A percentile compares a stretch with the other conserved stretches of the same genome.
These are phyloP conservation scores for Porites evermanni DNA, from an alignment of 92 coral and sea anemone genomes.

Conservation along the genomic window DNA sequence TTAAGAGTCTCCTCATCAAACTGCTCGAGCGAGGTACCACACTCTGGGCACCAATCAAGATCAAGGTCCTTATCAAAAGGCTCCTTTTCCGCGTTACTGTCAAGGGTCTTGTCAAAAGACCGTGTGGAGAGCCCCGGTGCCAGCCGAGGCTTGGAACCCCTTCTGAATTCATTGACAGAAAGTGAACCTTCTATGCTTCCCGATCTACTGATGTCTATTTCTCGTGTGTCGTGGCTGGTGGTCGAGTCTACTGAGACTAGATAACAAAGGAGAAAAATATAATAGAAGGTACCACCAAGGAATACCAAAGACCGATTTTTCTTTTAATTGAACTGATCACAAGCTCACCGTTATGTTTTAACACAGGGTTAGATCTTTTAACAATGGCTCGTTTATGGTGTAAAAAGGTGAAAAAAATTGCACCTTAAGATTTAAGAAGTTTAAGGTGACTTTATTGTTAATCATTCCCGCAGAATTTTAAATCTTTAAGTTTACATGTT, in stretches of 20 bases:
- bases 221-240: conserved; percentile 66
- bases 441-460: too few species aligned
- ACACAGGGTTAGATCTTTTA: background rate
- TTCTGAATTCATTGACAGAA: conserved; percentile 49
- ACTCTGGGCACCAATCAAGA: conserved; percentile 91
- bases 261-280: background rate
- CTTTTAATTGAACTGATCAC: background rate
- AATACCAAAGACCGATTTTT: too few species aligned
- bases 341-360: background rate
- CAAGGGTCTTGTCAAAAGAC: conserved; percentile 77
- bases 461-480: background rate
- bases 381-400: background rate
- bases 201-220: conserved; percentile 23
- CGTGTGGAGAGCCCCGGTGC: conserved; percentile 73
- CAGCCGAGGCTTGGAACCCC: conserved; percentile 70
- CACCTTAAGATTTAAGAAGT: too few species aligned
- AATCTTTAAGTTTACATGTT: background rate
- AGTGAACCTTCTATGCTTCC: conserved; percentile 64
- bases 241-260: conserved; percentile 74
- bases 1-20: conserved; percentile 97
- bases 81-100: conserved; percentile 63
- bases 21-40: conserved; percentile 92
- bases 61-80: conserved; percentile 74
- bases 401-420: background rate
- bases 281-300: too few species aligned